A percentile compares a stretch with the other conserved stretches of the same genome.
Evolutionary conservation across 2,113 vertebrate genomes (phyloP).

Genomic region (Hyperoodon ampullatus): DNA sequence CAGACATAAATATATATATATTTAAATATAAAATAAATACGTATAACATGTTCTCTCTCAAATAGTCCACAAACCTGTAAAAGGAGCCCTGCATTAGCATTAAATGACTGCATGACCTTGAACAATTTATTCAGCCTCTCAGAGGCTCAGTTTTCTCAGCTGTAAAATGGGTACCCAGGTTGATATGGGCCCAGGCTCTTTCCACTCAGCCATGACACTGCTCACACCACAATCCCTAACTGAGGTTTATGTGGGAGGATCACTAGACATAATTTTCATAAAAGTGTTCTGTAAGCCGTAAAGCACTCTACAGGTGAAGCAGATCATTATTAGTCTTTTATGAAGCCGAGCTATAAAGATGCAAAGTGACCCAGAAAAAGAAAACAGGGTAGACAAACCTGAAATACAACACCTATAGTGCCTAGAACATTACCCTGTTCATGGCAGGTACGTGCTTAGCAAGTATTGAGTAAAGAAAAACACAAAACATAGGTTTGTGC

Average conservation of each 20-base stretch:
- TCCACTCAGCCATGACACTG: constrained; percentile 5
- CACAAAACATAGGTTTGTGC: neutral
- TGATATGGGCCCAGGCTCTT: neutral
- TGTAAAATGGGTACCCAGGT: constrained; percentile 41
- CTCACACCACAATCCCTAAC: neutral
- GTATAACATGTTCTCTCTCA: neutral
- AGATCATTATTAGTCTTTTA: constrained; percentile 64
- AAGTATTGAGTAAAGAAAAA: constrained; percentile 24
- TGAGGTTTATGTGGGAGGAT: constrained; percentile 48
- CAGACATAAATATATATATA: neutral
- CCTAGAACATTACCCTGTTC: neutral
- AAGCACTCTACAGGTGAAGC: constrained; percentile 57
- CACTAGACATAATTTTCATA: constrained; percentile 61
- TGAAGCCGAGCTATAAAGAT: constrained; percentile 54
- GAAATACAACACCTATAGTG: neutral
- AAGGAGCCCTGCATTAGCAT: neutral
- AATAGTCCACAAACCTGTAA: neutral
- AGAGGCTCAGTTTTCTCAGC: neutral
- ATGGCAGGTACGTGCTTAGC: neutral
- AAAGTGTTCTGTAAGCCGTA: constrained; percentile 64
- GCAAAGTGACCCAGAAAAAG: constrained; percentile 67
- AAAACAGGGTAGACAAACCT: constrained; percentile 48
- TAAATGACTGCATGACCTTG: neutral
- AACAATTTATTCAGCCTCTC: neutral
- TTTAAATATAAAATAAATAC: neutral